Conservation (phyloP, 2,113 vertebrate genomes). For the Dicaeum eximium region DNA sequence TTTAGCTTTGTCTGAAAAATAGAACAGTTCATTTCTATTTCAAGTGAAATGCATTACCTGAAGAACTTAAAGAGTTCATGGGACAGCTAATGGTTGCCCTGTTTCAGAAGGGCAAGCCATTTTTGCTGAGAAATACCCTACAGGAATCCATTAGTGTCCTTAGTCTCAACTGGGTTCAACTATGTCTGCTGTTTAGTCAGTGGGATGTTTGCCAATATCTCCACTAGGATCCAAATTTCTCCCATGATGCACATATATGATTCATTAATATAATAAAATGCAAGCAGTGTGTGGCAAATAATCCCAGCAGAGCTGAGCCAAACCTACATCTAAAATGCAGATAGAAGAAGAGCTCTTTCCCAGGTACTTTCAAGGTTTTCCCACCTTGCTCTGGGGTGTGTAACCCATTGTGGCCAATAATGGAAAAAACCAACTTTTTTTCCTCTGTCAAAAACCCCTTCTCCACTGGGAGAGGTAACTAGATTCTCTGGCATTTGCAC, state of each 20-base stretch:
- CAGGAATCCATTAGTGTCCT: not conserved
- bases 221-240: not conserved
- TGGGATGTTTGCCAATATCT: not conserved
- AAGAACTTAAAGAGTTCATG: not conserved
- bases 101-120: not conserved
- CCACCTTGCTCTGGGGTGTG: not conserved
- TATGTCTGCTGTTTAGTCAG: not conserved
- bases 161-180: not conserved
- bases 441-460: not conserved
- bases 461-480: not conserved
- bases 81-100: not conserved
- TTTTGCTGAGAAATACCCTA: not conserved
- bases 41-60: not conserved
- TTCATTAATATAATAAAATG: not conserved
- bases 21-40: not conserved
- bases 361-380: not conserved
- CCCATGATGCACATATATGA: not conserved
- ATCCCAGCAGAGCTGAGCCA: not conserved
- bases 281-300: not conserved
- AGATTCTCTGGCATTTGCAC: not conserved
- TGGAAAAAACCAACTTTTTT: not conserved
- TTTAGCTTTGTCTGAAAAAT: conserved; percentile 19
- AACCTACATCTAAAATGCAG: not conserved
- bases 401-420: not conserved
- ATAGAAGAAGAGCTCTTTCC: not conserved